Evolutionary conservation across 2,888 invertebrate species (phyloP), one percentile per base, ranked within the genome.

Genomic region (Drosophila rubida): DNA sequence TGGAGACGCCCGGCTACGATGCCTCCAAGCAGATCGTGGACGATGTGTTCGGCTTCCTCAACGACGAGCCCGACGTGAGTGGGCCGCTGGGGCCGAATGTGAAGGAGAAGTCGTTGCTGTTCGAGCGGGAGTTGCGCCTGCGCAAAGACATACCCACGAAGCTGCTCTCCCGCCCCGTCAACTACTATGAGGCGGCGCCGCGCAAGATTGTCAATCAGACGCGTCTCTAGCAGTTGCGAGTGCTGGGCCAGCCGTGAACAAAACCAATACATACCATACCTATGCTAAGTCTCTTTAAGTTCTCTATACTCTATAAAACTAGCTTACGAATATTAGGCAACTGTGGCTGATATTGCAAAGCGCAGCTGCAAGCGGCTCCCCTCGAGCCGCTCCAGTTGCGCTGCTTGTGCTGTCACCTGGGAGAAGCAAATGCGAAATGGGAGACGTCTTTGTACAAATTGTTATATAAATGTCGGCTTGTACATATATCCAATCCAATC

Each of bases 21-120:
- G 93, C 94, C 13, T 94, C 94, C 68, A 94, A 94, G 72, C 93
- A 94, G 90, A 93, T 95, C 57, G 95, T 96, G 3, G 94, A 94
- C 72, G 94, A 95, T 76, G 94, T 95, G 0, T 96, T 96, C 84
- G 94, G 94, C 48, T 95, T 95, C 89, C 92, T 95, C 55, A 83
- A 83, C 57, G 90, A 91, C 49, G 90, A 89, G 25, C 94, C 95
- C 81, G 94, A 94, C 80, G 93, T 92, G 75, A 87, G 89, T 83
- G 87, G 92, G 42, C 69, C 93, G 88, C 59, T 83, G 50, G 87
- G 88, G 59, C 87, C 91, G 60, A 91, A 90, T 80, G 92, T 92
- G 42, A 91, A 90, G 87, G 91, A 91, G 80, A 92, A 92, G 81
- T 91, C 92, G 51, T 80, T 88, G 63, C 90, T 90, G 80, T 92